Conservation (phyloP, 2,888 invertebrate genomes). For the Nebria brevicollis region DNA sequence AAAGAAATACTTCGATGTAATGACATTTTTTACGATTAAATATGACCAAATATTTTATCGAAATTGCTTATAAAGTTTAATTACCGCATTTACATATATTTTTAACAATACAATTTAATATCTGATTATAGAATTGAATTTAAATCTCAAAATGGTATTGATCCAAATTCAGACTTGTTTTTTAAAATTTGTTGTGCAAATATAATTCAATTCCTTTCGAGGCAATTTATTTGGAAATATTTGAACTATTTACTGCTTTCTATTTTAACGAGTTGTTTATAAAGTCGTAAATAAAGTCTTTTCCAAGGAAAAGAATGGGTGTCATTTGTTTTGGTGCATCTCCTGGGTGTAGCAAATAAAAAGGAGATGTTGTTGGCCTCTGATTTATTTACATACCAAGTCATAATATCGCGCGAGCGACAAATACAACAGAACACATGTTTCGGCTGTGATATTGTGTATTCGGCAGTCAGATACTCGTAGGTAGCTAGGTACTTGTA, state of each 20-base stretch:
- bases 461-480: neutral
- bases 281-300: neutral
- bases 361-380: neutral
- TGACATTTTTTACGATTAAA: no score
- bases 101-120: no score
- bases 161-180: no score
- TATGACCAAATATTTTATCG: no score
- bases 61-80: no score
- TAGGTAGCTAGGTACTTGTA: neutral
- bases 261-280: neutral
- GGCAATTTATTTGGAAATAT: neutral
- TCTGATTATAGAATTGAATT: no score
- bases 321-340: neutral
- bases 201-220: neutral
- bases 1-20: no score
- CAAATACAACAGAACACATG: neutral
- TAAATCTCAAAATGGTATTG: no score
- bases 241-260: neutral
- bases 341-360: neutral
- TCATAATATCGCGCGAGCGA: neutral
- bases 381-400: slow-evolving; percentile 1
- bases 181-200: no score
- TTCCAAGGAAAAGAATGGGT: neutral
- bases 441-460: neutral
- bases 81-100: no score